Conservation (phyloP, 2,113 vertebrate species). For the Ophiodon elongatus region DNA sequence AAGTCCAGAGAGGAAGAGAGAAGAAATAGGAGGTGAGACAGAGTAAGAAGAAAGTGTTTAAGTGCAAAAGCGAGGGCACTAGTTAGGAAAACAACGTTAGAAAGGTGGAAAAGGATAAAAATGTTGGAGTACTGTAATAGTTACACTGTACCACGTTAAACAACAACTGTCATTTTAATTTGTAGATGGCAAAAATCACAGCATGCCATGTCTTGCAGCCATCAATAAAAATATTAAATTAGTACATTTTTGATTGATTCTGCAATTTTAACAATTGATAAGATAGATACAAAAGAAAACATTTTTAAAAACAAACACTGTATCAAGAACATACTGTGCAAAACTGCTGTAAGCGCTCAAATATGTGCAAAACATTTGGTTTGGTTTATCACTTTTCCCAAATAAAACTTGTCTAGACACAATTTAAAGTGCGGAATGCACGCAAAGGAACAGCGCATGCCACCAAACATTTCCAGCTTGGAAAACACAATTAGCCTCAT, state of each 20-base stretch:
- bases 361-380: slow-evolving; percentile 14
- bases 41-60: slow-evolving; percentile 33
- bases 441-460: not conserved
- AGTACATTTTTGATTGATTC: not conserved
- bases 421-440: not conserved
- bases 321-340: not conserved
- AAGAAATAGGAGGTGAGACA: slow-evolving; percentile 52
- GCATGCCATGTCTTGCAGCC: not conserved
- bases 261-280: not conserved
- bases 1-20: slow-evolving; percentile 75
- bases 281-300: not conserved
- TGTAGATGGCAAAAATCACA: not conserved
- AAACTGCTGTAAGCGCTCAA: not conserved
- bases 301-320: not conserved
- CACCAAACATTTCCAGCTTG: slow-evolving; percentile 44
- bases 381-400: slow-evolving; percentile 22
- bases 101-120: slow-evolving; percentile 22
- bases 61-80: slow-evolving; percentile 15
- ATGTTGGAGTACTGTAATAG: not conserved
- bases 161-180: not conserved
- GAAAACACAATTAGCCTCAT: slow-evolving; percentile 32
- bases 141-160: not conserved
- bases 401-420: slow-evolving; percentile 41
- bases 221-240: not conserved
- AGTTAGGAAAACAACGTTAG: slow-evolving; percentile 26